Evolutionary conservation across 2,797 vertebrate species (phyloP).

Genomic region (Galagoides demidoff): DNA sequence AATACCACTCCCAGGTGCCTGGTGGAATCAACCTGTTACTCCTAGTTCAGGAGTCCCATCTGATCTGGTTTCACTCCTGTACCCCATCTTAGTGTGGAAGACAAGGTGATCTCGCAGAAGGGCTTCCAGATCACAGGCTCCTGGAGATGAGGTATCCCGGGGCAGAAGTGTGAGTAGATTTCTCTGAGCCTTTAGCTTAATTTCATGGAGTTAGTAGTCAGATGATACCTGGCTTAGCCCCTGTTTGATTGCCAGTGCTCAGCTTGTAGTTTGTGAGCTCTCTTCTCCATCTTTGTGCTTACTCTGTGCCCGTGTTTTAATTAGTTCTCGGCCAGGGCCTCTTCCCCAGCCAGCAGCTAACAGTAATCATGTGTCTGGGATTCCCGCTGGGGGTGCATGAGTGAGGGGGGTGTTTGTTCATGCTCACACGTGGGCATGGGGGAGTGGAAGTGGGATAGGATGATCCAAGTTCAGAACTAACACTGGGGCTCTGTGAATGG

Average conservation of each 20-base stretch:
- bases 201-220: neutral
- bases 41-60: neutral
- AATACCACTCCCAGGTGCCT: neutral
- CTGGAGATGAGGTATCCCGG: neutral
- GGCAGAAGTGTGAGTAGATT: neutral
- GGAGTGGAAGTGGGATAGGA: conserved; percentile 27
- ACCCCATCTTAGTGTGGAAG: neutral
- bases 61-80: neutral
- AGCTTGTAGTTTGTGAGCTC: neutral
- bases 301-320: neutral
- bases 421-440: neutral
- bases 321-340: conserved; percentile 30
- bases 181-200: neutral
- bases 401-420: neutral
- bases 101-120: neutral
- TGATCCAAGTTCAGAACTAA: conserved; percentile 53
- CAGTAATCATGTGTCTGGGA: conserved; percentile 29
- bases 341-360: neutral
- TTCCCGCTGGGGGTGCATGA: neutral
- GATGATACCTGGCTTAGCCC: neutral
- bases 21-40: neutral
- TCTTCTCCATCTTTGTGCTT: neutral
- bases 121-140: neutral
- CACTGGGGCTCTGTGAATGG: neutral
- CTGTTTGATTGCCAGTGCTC: neutral